Evolutionary conservation across 2,797 vertebrate genomes (phyloP), one percentile per base, ranked within the genome.

Genomic region (Peromyscus nudipes): DNA sequence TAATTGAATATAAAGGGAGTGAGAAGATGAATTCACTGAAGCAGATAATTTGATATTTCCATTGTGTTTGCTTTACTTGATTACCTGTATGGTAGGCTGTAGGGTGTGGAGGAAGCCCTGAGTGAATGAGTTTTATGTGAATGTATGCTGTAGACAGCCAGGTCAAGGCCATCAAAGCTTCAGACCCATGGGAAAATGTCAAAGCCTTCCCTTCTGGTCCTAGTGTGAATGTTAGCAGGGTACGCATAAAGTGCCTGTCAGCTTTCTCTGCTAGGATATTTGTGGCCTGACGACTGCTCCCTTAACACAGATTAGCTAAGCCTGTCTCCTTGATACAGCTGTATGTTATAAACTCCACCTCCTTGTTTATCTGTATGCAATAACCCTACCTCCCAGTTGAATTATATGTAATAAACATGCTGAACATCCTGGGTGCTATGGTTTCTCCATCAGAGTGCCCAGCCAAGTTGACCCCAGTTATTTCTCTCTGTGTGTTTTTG

Each of bases 1-100:
- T 95, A 93, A 91, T 1, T 93, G 65, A 92, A 93, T 96, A 94
- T 91, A 75, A 94, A 83, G 71, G 5, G 55, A 96, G 5, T n/a
- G 65, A 93, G 34, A 90, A 90, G 65, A 81, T 57, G 55, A 84
- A 95, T 84, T 84, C 21, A 77, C 23, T 73, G 84, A 93, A 95
- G 62, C 89, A 84, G 69, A 76, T 79, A 92, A 90, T 76, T 91
- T 86, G 83, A 92, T 87, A n/a, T 91, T 90, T 96, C 55, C 62
- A 64, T 80, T 46, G 4, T 89, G 31, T 46, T 97, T 94, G 21
- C 69, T 92, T 90, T 93, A 37, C 82, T 92, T 90, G 80, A 85
- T 85, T 94, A 65, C 86, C 43, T 79, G 19, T 65, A 6, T 79
- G 25, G 40, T 55, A 37, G 34, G 46, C 12, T 37, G 4, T 57